These are phyloP conservation scores for Acrobasis consociella DNA, from an alignment of 2,888 invertebrate genomes.

Conservation along the genomic window DNA sequence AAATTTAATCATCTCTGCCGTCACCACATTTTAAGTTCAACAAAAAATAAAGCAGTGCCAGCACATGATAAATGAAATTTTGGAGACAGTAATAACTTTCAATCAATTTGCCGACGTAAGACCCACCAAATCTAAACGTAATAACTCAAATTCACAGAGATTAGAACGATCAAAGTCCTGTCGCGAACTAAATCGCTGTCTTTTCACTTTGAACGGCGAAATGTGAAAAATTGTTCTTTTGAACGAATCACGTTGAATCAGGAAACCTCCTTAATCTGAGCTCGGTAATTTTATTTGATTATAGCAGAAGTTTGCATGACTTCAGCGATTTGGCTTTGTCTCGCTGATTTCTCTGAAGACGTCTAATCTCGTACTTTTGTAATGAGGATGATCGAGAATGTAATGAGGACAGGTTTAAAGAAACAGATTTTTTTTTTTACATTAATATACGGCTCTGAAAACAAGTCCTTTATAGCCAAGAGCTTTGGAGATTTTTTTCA, in stretches of 20 bases:
- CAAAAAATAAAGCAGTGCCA: too few relatives aligned
- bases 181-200: constrained; percentile 42
- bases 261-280: constrained; percentile 50
- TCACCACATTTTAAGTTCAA: too few relatives aligned
- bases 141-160: constrained; percentile 59
- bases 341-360: background rate
- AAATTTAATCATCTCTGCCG: too few relatives aligned
- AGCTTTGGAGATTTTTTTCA: too few relatives aligned
- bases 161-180: constrained; percentile 48
- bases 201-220: constrained; percentile 48
- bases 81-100: too few relatives aligned
- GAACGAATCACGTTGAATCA: constrained; percentile 59
- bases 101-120: too few relatives aligned
- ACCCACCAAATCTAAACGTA: constrained; percentile 27
- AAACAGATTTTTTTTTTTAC: too few relatives aligned
- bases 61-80: too few relatives aligned
- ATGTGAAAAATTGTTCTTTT: constrained; percentile 46
- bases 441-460: too few relatives aligned
- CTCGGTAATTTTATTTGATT: constrained; percentile 62
- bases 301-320: constrained; percentile 49
- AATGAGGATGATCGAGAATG: constrained; percentile 3
- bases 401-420: background rate
- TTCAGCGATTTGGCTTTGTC: constrained; percentile 42
- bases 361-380: constrained; percentile 2
- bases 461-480: too few relatives aligned